These are phyloP conservation scores for Pocota personata DNA, from an alignment of 2,888 invertebrate genomes.

Conservation along the genomic window DNA sequence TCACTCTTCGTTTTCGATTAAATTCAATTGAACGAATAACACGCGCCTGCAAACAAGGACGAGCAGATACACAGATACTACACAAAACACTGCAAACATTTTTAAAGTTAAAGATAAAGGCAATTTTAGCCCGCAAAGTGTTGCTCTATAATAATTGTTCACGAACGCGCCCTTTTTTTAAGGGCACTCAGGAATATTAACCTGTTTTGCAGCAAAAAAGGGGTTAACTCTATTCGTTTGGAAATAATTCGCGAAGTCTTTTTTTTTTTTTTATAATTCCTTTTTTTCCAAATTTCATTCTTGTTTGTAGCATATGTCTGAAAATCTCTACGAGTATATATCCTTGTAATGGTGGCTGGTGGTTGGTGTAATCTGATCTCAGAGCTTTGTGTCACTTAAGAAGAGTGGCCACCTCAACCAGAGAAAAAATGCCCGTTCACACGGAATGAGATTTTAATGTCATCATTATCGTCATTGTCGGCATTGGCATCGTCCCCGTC, in stretches of 20 bases:
- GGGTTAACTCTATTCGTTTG: conserved; percentile 61
- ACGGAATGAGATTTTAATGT: conserved; percentile 35
- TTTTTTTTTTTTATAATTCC: too few relatives aligned
- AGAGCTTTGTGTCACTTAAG: conserved; percentile 8
- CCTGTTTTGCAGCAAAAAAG: conserved; percentile 21
- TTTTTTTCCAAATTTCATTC: not conserved
- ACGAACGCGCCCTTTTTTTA: conserved; percentile 12
- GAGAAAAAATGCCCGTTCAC: conserved; percentile 4
- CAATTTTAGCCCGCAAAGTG: not conserved
- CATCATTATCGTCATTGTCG: conserved; percentile 26
- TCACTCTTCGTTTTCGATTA: conserved; percentile 60
- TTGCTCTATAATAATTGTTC: conserved; percentile 27
- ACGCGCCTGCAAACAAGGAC: not conserved
- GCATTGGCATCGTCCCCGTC: not conserved
- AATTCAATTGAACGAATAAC: conserved; percentile 51
- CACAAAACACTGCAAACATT: too few relatives aligned
- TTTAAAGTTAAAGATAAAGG: not conserved
- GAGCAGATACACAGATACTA: too few relatives aligned
- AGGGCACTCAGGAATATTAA: not conserved
- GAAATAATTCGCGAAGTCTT: conserved; percentile 65
- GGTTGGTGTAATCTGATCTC: conserved; percentile 11
- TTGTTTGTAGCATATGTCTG: conserved; percentile 42
- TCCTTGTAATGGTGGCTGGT: not conserved
- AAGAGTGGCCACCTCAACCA: not conserved
- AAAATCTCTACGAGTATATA: not conserved